Evolutionary conservation across 2,797 vertebrate species (phyloP), one percentile per base, ranked within the genome.

Genomic region (Oreonectes daqikongensis): DNA sequence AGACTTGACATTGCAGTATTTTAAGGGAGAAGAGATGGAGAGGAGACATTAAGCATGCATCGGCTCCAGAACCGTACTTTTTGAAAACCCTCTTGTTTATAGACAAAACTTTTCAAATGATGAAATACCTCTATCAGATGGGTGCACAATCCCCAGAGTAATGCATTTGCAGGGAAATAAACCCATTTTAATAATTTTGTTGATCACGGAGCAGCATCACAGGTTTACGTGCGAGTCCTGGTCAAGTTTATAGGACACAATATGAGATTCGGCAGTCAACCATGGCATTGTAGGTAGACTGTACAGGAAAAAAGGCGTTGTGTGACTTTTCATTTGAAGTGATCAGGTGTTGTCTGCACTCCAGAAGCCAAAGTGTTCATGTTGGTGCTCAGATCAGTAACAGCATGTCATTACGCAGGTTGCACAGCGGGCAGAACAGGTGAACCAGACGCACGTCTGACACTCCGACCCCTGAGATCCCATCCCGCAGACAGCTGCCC

Each of bases 401-500:
- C 67, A 77, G 75, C 38, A 61, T 68, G 60, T 77, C 76, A 71
- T 55, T 77, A 40, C 24, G 69, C 71, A 53, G 50, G 55, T 60
- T 69, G 55, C 79, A 83, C 83, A 84, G 80, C 83, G 85, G 55
- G 63, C 83, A 75, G 78, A 83, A 76, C 79, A 87, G 89, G 86
- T 86, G 86, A 88, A 79, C 84, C 74, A 83, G 83, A 90, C 87
- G 79, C 60, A 63, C 14, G 73, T 71, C 87, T 89, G 89, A 87
- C 86, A 80, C 82, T 75, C 83, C 18, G 72, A 83, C 87, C 88
- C 84, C 85, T 65, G 80, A 85, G 81, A 84, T 75, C 68, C 77
- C 75, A 81, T 82, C 87, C 78, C n/a, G 53, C 73, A 90, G 84
- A 86, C 85, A 86, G 89, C 88, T 86, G 80, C 86, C 88, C 89